Conservation (phyloP, 2,113 vertebrate species). For the Nerophis lumbriciformis region DNA sequence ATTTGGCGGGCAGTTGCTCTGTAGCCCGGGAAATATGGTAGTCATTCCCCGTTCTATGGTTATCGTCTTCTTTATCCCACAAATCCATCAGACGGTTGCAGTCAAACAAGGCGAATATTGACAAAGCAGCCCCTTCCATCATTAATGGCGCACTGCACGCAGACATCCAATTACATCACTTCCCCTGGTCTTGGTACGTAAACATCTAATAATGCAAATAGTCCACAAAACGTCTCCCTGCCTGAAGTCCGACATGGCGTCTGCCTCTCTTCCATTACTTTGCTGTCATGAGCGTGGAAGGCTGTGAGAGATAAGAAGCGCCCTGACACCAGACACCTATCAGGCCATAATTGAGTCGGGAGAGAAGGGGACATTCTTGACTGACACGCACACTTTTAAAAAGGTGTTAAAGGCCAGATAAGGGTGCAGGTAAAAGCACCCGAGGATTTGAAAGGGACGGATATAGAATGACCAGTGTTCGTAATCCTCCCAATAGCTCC, state of each 20-base stretch:
- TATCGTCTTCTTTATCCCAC: no score
- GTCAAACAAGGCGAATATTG: no score
- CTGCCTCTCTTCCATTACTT: conserved; percentile 42
- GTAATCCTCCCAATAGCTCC: no score
- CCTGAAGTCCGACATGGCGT: conserved; percentile 28
- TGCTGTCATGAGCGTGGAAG: conserved; percentile 38
- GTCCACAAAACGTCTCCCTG: not conserved
- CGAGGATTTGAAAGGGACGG: no score
- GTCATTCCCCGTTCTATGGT: no score
- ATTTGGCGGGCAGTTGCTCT: no score
- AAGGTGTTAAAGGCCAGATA: not conserved
- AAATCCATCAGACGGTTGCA: no score
- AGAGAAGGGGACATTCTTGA: conserved; percentile 37
- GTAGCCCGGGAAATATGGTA: no score
- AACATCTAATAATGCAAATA: not conserved
- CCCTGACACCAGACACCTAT: conserved; percentile 37
- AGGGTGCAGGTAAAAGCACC: no score
- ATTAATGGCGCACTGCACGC: conserved; percentile 41
- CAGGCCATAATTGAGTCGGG: conserved; percentile 52
- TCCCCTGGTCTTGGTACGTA: not conserved
- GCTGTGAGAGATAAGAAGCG: conserved; percentile 36
- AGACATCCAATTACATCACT: conserved; percentile 18
- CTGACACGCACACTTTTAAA: conserved; percentile 35
- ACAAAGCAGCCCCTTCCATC: conserved; percentile 18
- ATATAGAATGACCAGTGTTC: no score